Percentiles rank a stretch among this genome's conserved stretches.
These are phyloP conservation scores for Jordanella pulchra DNA, from an alignment of 2,797 vertebrate species.

Conservation along the genomic window DNA sequence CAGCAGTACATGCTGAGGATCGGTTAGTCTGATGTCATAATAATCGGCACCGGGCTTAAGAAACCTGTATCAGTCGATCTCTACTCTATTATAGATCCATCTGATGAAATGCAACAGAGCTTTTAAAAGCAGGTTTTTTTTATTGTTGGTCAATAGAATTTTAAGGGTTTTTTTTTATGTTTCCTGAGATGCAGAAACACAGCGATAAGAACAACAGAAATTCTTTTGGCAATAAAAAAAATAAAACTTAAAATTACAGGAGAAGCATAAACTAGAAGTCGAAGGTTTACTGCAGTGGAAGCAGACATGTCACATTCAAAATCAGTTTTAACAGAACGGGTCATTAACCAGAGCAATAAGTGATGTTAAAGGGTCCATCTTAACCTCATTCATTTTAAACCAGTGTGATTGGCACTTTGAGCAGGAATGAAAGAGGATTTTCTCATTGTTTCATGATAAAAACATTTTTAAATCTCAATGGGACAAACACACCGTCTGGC, in stretches of 20 bases:
- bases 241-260: background rate
- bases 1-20: too few relatives aligned
- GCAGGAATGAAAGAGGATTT: background rate
- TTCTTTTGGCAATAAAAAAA: background rate
- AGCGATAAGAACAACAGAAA: background rate
- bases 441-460: background rate
- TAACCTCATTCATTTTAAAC: background rate
- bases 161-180: background rate
- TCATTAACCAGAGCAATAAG: background rate
- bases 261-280: background rate
- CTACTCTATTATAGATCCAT: too few relatives aligned
- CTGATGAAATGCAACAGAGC: too few relatives aligned
- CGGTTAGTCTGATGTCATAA: too few relatives aligned
- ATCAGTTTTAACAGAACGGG: background rate
- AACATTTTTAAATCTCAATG: background rate
- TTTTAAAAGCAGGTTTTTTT: background rate
- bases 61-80: too few relatives aligned
- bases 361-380: background rate
- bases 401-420: background rate
- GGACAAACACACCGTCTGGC: background rate
- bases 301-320: background rate
- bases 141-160: background rate
- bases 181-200: background rate
- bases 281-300: background rate
- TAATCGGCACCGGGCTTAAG: too few relatives aligned